Percentiles rank a stretch among this genome's conserved stretches.
phyloP scores from a whole-genome alignment of 37 sponge, comb jelly and placozoan genomes.

The Dysidea cf. avara region DNA sequence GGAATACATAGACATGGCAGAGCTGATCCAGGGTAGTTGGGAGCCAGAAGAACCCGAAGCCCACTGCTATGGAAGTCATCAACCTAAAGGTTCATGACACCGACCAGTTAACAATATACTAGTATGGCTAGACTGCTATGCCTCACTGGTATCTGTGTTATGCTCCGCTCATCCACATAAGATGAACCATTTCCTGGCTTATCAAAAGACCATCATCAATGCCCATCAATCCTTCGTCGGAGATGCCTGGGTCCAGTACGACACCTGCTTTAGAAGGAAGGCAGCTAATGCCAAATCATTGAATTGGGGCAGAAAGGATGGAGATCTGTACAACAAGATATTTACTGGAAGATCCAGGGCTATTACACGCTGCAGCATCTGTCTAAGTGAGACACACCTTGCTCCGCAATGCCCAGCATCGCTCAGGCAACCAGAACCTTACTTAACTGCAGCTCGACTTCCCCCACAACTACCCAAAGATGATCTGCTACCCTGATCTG shows the following conservation, averaged over 20 bases:
- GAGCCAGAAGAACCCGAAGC: no score
- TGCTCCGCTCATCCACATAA: not conserved
- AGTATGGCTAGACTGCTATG: not conserved
- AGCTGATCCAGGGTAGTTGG: no score
- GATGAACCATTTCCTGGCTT: not conserved
- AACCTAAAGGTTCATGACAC: not conserved
- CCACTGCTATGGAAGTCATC: no score
- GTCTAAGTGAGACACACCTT: constrained; percentile 10
- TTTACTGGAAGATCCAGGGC: constrained; percentile 20
- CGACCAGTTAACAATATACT: not conserved
- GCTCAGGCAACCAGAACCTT: no score
- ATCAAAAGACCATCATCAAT: not conserved
- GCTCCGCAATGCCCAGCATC: constrained; percentile 6
- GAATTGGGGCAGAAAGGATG: constrained; percentile 7
- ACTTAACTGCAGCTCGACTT: no score
- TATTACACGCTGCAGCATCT: constrained; percentile 14
- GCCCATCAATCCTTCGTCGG: not conserved
- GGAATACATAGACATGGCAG: no score
- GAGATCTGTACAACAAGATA: constrained; percentile 18
- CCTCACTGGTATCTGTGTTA: not conserved
- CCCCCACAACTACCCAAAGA: no score
- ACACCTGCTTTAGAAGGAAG: constrained; percentile 8
- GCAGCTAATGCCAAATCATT: constrained; percentile 7
- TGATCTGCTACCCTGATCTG: no score
- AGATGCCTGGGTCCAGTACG: constrained; percentile 14